phyloP scores from a whole-genome alignment of 2,888 invertebrate genomes.

The Galerucella pusilla region DNA sequence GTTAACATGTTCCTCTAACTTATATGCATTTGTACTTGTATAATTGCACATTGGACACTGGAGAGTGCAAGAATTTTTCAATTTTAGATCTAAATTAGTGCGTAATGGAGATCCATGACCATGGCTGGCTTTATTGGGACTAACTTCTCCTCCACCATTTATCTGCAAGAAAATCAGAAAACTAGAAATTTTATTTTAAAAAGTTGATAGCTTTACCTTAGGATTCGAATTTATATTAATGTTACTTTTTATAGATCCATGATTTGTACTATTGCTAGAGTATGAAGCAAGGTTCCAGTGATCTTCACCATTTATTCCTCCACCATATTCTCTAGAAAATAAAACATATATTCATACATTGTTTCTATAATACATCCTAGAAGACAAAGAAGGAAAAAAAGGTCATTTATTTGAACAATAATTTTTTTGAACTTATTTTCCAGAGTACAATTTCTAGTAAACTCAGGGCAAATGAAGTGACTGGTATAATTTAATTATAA shows the following conservation, averaged over 20 bases:
- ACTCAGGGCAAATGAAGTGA: no score
- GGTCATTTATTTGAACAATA: no score
- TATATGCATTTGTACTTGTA: constrained; percentile 77
- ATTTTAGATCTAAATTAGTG: constrained; percentile 76
- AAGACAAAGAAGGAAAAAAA: no score
- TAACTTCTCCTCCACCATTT: constrained; percentile 62
- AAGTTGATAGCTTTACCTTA: constrained; percentile 55
- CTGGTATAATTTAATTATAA: no score
- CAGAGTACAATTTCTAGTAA: no score
- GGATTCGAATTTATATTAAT: constrained; percentile 63
- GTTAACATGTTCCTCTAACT: constrained; percentile 86
- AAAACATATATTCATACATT: constrained; percentile 8
- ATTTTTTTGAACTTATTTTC: no score
- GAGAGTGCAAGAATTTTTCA: constrained; percentile 69
- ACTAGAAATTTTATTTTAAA: not conserved
- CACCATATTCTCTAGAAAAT: constrained; percentile 57
- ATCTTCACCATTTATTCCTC: constrained; percentile 55
- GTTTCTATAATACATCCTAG: no score
- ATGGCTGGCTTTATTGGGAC: constrained; percentile 66
- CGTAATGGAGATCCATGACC: constrained; percentile 81
- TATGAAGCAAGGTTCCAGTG: constrained; percentile 56
- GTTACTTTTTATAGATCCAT: constrained; percentile 54
- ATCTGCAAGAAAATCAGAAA: constrained; percentile 52
- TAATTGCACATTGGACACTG: constrained; percentile 84
- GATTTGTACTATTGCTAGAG: constrained; percentile 53